A percentile compares a stretch with the other conserved stretches of the same genome.
Conservation (phyloP, 1,140 invertebrate genomes). For the Papilio xuthus region DNA sequence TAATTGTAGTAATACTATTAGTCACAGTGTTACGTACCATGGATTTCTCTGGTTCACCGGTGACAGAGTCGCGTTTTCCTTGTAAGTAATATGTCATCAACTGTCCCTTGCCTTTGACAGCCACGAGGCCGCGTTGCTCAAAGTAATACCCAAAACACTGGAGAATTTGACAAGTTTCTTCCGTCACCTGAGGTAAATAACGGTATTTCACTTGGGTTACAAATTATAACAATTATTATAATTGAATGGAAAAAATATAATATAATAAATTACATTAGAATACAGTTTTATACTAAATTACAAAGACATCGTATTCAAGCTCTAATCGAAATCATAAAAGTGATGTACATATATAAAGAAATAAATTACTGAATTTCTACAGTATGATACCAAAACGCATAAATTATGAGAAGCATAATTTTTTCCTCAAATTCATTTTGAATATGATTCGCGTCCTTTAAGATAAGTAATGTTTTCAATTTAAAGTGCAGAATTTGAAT, state of each 20-base stretch:
- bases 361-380: too few species aligned
- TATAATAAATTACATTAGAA: too few species aligned
- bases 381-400: too few species aligned
- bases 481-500: neutral
- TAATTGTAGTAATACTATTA: too few species aligned
- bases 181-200: conserved; percentile 87
- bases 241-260: neutral
- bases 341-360: too few species aligned
- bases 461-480: neutral
- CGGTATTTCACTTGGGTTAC: too few species aligned
- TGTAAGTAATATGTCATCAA: conserved; percentile 96
- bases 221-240: too few species aligned
- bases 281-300: too few species aligned
- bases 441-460: neutral
- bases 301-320: too few species aligned
- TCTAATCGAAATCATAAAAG: too few species aligned
- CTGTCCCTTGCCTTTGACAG: conserved; percentile 97
- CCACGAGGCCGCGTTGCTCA: conserved; percentile 94
- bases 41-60: conserved; percentile 42
- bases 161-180: conserved; percentile 94
- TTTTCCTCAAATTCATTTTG: neutral
- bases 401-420: too few species aligned
- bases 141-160: conserved; percentile 94
- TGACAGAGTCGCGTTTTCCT: conserved; percentile 82
- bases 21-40: conserved; percentile 44